Conservation (phyloP, 2,888 invertebrate species). For the Alviniconcha strummeri region DNA sequence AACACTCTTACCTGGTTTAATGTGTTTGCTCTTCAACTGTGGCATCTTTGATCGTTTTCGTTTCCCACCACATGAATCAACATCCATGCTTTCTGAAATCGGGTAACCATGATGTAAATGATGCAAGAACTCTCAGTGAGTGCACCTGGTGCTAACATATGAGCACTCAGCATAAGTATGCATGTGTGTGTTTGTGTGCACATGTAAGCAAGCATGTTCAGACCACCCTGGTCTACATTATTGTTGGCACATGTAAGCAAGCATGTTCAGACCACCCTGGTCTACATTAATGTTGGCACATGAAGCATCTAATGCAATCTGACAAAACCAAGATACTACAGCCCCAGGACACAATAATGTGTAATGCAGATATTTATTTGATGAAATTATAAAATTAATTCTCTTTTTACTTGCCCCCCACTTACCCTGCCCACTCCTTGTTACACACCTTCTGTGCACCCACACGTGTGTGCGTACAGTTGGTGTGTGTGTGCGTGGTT, state of each 20-base stretch:
- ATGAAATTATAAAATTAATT: no score
- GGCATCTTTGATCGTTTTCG: slow-evolving; percentile 1
- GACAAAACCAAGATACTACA: no score
- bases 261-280: neutral
- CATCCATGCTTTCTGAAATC: slow-evolving; percentile 1
- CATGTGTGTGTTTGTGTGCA: slow-evolving; percentile 17
- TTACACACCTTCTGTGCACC: no score
- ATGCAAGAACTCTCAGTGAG: neutral
- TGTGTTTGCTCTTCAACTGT: neutral
- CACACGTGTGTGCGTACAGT: no score
- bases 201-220: slow-evolving; percentile 8
- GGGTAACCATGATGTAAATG: neutral
- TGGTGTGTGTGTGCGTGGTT: no score
- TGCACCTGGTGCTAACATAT: neutral
- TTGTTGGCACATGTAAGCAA: neutral
- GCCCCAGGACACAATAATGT: no score
- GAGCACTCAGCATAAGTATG: neutral
- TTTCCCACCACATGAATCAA: neutral
- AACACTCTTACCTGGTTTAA: neutral
- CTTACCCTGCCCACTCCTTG: no score
- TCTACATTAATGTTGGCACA: neutral
- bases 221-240: neutral
- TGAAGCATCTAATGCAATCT: no score
- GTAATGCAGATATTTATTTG: no score
- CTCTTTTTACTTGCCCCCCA: no score